Conservation (phyloP, 2,113 vertebrate genomes). For the Oenanthe melanoleuca region DNA sequence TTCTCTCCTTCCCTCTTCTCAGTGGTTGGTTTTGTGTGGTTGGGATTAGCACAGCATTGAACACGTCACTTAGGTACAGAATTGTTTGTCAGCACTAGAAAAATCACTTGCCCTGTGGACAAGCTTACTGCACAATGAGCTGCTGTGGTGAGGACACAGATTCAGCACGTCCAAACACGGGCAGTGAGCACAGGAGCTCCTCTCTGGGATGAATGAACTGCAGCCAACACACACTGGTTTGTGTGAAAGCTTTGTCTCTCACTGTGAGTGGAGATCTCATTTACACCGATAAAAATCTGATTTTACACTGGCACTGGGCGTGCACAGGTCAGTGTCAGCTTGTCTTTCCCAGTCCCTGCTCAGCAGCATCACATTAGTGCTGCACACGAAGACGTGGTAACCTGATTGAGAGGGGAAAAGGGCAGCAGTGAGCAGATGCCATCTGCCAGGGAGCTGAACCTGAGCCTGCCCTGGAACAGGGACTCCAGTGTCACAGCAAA, state of each 20-base stretch:
- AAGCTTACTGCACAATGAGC: not conserved
- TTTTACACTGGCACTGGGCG: not conserved
- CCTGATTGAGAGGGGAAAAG: not conserved
- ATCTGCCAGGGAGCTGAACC: conserved; percentile 47
- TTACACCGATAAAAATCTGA: not conserved
- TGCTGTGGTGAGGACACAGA: not conserved
- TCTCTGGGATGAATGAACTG: not conserved
- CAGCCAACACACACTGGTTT: not conserved
- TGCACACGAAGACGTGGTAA: not conserved
- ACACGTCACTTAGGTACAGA: not conserved
- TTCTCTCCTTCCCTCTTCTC: not conserved
- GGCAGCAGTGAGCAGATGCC: not conserved
- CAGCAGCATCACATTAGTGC: not conserved
- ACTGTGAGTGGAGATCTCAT: not conserved
- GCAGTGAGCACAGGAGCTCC: not conserved
- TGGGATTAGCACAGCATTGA: not conserved
- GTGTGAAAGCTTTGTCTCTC: not conserved
- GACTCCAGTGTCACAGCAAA: not conserved
- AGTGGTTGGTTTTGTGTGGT: not conserved
- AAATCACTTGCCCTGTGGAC: conserved; percentile 6
- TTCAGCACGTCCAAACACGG: not conserved
- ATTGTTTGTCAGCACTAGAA: conserved; percentile 10
- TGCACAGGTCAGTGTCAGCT: not conserved
- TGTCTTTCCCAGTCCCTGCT: accelerated
- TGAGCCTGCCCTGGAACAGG: not conserved